These are phyloP conservation scores for Ceyx melanurus DNA, from an alignment of 2,113 vertebrate species.

Conservation along the genomic window DNA sequence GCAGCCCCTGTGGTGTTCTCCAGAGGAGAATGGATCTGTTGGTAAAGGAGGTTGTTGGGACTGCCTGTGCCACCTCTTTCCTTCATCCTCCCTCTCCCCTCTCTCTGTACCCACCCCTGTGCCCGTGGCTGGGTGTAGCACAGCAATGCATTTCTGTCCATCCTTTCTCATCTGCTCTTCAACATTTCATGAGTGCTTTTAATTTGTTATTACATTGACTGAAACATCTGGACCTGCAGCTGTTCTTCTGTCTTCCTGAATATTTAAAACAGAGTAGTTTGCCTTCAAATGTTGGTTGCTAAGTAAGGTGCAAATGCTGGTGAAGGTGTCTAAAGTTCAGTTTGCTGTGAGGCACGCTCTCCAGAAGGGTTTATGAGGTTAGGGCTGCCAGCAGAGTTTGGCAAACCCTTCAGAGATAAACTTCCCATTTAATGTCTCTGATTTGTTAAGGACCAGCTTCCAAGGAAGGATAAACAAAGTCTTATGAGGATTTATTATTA, in stretches of 20 bases:
- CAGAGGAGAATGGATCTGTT: neutral
- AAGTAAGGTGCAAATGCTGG: neutral
- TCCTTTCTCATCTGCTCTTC: neutral
- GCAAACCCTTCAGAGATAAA: neutral
- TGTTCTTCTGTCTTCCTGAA: neutral
- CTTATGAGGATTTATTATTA: neutral
- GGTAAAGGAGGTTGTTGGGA: neutral
- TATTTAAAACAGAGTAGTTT: neutral
- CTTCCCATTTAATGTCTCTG: neutral
- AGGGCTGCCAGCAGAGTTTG: neutral
- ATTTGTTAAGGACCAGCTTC: neutral
- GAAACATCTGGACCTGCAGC: neutral
- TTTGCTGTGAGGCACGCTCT: neutral
- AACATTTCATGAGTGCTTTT: neutral
- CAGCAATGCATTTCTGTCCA: neutral
- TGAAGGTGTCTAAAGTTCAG: neutral
- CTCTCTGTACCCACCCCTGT: neutral
- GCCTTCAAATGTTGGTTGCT: neutral
- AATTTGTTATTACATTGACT: neutral
- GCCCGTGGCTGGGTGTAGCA: fast-evolving
- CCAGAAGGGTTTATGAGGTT: neutral
- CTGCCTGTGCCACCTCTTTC: neutral
- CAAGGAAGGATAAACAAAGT: neutral
- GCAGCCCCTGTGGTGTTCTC: neutral
- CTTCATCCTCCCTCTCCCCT: neutral